These are phyloP conservation scores for Ochlodes sylvanus DNA, from an alignment of 2,888 invertebrate species.

Conservation along the genomic window DNA sequence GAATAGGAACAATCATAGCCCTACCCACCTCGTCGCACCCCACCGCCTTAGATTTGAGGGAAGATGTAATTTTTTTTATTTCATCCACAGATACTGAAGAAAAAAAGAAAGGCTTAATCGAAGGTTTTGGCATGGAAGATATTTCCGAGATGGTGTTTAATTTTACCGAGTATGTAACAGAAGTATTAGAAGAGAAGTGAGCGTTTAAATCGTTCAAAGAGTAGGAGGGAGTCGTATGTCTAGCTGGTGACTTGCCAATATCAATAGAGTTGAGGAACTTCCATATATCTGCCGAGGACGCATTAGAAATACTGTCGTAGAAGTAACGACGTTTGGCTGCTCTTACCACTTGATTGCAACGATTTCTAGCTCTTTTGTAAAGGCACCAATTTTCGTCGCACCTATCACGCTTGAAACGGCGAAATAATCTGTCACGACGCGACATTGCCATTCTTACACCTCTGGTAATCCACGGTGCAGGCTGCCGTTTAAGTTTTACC, in stretches of 20 bases:
- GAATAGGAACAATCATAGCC: not conserved
- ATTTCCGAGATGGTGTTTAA: too few species aligned
- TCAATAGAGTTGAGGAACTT: too few species aligned
- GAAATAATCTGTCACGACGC: slow-evolving; percentile 4
- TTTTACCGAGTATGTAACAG: too few species aligned
- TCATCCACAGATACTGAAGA: too few species aligned
- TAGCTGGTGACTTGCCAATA: too few species aligned
- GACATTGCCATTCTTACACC: slow-evolving; percentile 10
- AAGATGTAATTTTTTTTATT: not conserved
- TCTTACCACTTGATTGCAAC: not conserved
- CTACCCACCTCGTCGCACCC: slow-evolving; percentile 17
- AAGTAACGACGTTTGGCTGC: slow-evolving; percentile 1
- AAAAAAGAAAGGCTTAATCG: too few species aligned
- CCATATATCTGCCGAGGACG: not conserved
- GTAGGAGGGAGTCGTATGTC: too few species aligned
- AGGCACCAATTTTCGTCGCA: slow-evolving; percentile 3
- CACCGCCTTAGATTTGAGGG: slow-evolving; percentile 14
- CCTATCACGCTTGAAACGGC: slow-evolving; percentile 6
- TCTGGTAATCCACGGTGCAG: slow-evolving; percentile 4
- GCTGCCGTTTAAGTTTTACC: not conserved
- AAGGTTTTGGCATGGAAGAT: too few species aligned
- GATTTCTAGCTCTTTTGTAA: not conserved
- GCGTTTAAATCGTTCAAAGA: too few species aligned
- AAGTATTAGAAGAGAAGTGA: too few species aligned
- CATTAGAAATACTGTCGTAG: not conserved